Evolutionary conservation across 1,140 invertebrate genomes (phyloP).

Genomic region (Drosophila ironensis): DNA sequence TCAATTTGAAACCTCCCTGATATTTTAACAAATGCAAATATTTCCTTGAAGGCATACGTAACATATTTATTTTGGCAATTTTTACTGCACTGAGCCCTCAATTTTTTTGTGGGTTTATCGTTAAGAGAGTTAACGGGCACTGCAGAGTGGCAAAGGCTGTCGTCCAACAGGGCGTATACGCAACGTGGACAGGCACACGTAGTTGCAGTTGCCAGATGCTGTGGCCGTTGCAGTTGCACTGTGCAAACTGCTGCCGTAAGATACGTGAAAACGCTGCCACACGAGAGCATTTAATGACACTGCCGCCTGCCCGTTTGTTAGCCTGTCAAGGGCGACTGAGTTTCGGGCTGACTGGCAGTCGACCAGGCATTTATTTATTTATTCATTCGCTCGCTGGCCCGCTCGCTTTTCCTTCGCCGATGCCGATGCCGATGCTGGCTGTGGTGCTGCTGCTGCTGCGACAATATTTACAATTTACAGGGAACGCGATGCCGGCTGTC

Average conservation of each 20-base stretch:
- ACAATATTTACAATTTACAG: constrained; percentile 70
- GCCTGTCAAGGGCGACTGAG: constrained; percentile 32
- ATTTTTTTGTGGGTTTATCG: not conserved
- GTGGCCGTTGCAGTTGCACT: constrained; percentile 7
- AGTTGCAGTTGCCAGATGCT: constrained; percentile 2
- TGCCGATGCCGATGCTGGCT: too few relatives aligned
- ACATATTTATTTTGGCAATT: too few relatives aligned
- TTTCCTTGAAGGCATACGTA: too few relatives aligned
- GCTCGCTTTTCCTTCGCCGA: constrained; percentile 33
- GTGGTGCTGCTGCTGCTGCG: constrained; percentile 57
- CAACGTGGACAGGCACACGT: not conserved
- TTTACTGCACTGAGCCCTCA: too few relatives aligned
- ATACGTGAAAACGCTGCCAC: constrained; percentile 29
- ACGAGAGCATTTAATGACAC: constrained; percentile 36
- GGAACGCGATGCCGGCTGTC: constrained; percentile 42
- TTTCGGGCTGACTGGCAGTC: constrained; percentile 7
- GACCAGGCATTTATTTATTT: constrained; percentile 49
- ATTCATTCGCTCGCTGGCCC: too few relatives aligned
- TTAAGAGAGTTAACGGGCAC: not conserved
- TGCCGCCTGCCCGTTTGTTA: too few relatives aligned
- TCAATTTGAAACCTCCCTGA: too few relatives aligned
- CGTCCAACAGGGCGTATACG: constrained; percentile 12
- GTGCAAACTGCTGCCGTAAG: constrained; percentile 8
- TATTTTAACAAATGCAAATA: too few relatives aligned
- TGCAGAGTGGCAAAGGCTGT: not conserved